Evolutionary conservation across 2,113 vertebrate genomes (phyloP).

Genomic region (Myrmecobius fasciatus): DNA sequence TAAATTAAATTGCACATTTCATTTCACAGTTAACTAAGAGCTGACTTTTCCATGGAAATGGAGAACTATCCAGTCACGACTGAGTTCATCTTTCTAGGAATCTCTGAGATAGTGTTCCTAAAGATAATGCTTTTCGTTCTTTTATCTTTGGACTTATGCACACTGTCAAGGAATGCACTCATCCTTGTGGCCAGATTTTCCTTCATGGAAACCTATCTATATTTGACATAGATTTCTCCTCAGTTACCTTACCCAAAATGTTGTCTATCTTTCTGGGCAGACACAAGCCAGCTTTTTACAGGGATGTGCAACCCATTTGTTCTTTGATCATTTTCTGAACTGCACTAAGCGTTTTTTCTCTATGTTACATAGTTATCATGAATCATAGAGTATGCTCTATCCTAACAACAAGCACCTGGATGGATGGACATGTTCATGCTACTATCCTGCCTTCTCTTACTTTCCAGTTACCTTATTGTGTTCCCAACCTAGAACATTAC

Average conservation of each 20-base stretch:
- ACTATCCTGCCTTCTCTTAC: conserved; percentile 66
- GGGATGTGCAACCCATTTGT: conserved; percentile 63
- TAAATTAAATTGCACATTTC: conserved; percentile 2
- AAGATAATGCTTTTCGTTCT: conserved; percentile 45
- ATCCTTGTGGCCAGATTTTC: conserved; percentile 61
- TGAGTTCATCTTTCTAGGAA: conserved; percentile 73
- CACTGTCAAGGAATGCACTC: conserved; percentile 68
- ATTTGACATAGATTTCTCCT: conserved; percentile 67
- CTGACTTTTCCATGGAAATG: conserved; percentile 35
- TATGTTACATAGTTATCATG: conserved; percentile 61
- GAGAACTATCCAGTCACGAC: conserved; percentile 62
- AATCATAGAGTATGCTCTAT: conserved; percentile 51
- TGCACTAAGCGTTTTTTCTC: conserved; percentile 60
- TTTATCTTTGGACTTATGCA: conserved; percentile 9
- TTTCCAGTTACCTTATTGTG: conserved; percentile 68
- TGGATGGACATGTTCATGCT: conserved; percentile 64
- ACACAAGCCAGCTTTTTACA: conserved; percentile 47
- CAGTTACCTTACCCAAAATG: conserved; percentile 67
- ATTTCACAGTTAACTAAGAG: conserved; percentile 30
- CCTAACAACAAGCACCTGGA: conserved; percentile 67
- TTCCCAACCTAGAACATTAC: conserved; percentile 53
- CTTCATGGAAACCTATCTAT: conserved; percentile 75
- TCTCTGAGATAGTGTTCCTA: conserved; percentile 55
- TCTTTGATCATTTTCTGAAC: conserved; percentile 72
- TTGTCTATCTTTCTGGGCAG: conserved; percentile 58